Conservation (phyloP, 2,113 vertebrate genomes). For the Osmerus mordax region DNA sequence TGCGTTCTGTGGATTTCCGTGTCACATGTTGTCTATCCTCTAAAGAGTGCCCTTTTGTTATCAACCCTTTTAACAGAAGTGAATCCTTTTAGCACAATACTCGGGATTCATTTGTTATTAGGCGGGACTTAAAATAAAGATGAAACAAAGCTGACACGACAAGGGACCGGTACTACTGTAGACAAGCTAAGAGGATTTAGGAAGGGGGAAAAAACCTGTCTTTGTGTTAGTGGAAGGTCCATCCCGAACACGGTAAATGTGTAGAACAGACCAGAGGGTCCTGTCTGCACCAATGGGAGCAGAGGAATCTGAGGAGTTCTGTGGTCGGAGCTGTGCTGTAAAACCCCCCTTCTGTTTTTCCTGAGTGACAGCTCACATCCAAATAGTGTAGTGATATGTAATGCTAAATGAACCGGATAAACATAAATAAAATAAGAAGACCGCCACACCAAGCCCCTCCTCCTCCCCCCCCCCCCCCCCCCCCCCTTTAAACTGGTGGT, state of each 20-base stretch:
- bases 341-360: conserved; percentile 23
- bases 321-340: neutral
- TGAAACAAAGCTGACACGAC: conserved; percentile 38
- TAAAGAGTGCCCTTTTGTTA: conserved; percentile 35
- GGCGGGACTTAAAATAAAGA: conserved; percentile 43
- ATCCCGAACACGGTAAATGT: neutral
- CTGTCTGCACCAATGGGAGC: conserved; percentile 1
- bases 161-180: neutral
- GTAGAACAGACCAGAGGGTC: neutral
- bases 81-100: conserved; percentile 63
- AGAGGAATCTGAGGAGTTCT: conserved; percentile 19
- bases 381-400: conserved; percentile 66
- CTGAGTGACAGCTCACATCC: conserved; percentile 59
- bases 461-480: conserved; percentile 18
- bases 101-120: conserved; percentile 52
- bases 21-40: conserved; percentile 25
- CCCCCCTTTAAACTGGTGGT: conserved; percentile 21
- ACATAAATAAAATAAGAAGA: conserved; percentile 69
- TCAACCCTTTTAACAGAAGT: conserved; percentile 47
- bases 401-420: conserved; percentile 77
- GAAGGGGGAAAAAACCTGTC: conserved; percentile 12
- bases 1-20: conserved; percentile 29
- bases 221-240: conserved; percentile 10
- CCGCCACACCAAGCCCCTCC: conserved; percentile 7
- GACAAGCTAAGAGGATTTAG: conserved; percentile 18